A percentile compares a stretch with the other conserved stretches of the same genome.
Conservation (phyloP, 1,140 invertebrate species). For the Megalopta genalis region DNA sequence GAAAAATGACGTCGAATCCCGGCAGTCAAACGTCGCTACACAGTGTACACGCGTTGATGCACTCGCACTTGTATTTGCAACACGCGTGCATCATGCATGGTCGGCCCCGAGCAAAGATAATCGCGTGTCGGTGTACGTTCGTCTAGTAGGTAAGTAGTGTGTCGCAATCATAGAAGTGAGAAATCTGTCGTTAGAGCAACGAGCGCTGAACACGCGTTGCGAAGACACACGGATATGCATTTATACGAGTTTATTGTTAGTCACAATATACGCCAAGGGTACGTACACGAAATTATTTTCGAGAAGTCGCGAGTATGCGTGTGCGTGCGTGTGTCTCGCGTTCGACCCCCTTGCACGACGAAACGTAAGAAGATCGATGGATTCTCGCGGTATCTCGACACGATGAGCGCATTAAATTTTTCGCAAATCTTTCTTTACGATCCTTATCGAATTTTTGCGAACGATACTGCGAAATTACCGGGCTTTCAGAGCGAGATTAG, state of each 20-base stretch:
- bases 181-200: conserved; percentile 59
- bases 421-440: too few relatives aligned
- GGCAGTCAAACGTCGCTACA: conserved; percentile 24
- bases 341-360: background rate
- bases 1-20: conserved; percentile 13
- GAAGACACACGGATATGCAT: conserved; percentile 32
- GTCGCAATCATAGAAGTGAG: conserved; percentile 67
- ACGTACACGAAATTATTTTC: conserved; percentile 9
- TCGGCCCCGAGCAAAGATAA: conserved; percentile 24
- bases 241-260: conserved; percentile 34
- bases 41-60: conserved; percentile 41
- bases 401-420: too few relatives aligned
- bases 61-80: conserved; percentile 32
- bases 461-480: too few relatives aligned
- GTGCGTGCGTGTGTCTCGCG: too few relatives aligned
- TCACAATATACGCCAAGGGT: conserved; percentile 21
- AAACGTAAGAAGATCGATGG: background rate
- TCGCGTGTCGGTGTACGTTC: conserved; percentile 36
- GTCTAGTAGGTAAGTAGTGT: conserved; percentile 67
- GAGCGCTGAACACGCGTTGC: conserved; percentile 42
- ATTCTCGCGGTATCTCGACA: too few relatives aligned
- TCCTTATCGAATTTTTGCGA: too few relatives aligned
- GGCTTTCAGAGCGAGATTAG: too few relatives aligned
- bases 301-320: background rate
- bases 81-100: background rate